Base-by-base conservation (phyloP, 2,113 vertebrate genomes). In the Macquaria ambigua region DNA sequence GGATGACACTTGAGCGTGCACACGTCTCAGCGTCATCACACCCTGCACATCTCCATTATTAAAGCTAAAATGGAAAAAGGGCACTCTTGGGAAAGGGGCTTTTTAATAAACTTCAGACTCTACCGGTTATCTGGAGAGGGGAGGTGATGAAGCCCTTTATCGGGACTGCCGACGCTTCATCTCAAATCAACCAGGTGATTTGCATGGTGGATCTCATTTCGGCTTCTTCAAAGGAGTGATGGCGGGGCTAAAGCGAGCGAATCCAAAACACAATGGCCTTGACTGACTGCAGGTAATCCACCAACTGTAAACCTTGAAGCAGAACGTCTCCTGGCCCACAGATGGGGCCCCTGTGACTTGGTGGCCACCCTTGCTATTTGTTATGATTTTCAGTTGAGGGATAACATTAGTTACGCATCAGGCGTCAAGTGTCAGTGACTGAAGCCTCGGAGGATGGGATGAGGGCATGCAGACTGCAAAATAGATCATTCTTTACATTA, bases 221-320 rank as follows among this genome's bases (percentile, higher is more conserved):
- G 14, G 59, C 52, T 28, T 67, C 83, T 76, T 88, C 70, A 68
- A 9, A 39, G 62, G 25, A 41, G 53, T 71, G 77, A 89, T 71
- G 87, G 81, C 5, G n/a, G 18, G 8, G 78, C 71, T 77, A 89
- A 93, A 93, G 86, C 4, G 31, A 87, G 90, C n/a, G 0, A 93
- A 93, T 90, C 90, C 82, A 91, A 94, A 95, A 90, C 90, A 91
- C 68, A 74, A 69, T 72, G 41, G 56, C 63, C 62, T 4, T 91
- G 92, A 93, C 70, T 87, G 92, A 93, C 84, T 83, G 84, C 72
- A 82, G 78, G 85, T 87, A 91, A 93, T 85, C 71, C 83, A 71
- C 80, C 84, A 20, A 76, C 79, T 82, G 72, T 89, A 92, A 90
- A 91, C 88, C 64, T 39, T 25, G n/a, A 71, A 43, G 66, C 52